Percentiles rank a stretch among this genome's conserved stretches.
phyloP scores from a whole-genome alignment of 2,797 vertebrate species.

The Erethizon dorsatum region DNA sequence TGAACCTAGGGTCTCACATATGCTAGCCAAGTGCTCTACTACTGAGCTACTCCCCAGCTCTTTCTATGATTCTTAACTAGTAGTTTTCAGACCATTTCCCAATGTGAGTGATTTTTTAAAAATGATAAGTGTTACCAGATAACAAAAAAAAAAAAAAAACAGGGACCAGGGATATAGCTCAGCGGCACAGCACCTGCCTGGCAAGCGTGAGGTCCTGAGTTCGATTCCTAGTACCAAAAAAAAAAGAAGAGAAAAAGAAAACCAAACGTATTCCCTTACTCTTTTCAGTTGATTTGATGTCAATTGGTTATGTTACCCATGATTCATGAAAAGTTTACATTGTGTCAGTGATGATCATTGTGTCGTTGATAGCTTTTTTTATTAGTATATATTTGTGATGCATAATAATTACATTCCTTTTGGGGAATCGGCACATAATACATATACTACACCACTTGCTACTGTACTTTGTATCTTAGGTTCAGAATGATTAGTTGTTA shows the following conservation, averaged over 20 bases:
- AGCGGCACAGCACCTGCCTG: too few species aligned
- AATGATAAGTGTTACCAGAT: constrained; percentile 1
- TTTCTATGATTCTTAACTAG: neutral
- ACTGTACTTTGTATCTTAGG: neutral
- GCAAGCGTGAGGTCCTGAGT: too few species aligned
- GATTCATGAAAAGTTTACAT: neutral
- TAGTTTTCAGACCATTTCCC: constrained; percentile 6
- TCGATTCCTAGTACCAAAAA: too few species aligned
- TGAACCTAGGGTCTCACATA: neutral
- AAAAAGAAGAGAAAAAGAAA: neutral
- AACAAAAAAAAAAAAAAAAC: neutral
- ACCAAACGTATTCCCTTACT: neutral
- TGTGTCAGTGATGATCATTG: neutral
- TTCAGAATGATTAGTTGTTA: constrained; percentile 3
- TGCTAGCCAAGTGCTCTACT: neutral
- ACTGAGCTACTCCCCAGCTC: neutral
- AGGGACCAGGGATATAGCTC: too few species aligned
- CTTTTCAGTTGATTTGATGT: neutral
- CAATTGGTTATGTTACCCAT: neutral
- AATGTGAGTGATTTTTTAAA: neutral
- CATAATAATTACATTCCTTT: neutral
- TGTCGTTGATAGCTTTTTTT: neutral
- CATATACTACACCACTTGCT: neutral
- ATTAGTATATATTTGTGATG: neutral
- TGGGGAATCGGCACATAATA: neutral